Evolutionary conservation across 2,113 vertebrate genomes (phyloP).

Genomic region (Smithornis capensis): DNA sequence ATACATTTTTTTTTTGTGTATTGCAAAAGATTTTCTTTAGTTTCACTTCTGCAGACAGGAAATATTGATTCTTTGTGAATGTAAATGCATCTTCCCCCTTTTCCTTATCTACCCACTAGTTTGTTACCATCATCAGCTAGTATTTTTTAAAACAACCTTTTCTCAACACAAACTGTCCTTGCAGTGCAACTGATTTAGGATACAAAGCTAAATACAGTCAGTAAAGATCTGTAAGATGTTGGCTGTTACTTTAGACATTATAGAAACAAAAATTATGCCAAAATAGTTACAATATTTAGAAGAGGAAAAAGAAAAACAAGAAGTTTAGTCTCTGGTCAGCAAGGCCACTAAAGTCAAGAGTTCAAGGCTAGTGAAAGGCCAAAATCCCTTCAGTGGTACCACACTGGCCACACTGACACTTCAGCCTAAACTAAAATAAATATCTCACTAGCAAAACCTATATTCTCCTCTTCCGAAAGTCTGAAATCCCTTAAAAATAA

Average conservation of each 20-base stretch:
- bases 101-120: rapidly evolving
- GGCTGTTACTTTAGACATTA: neutral
- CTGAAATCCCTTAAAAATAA: neutral
- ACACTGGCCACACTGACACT: neutral
- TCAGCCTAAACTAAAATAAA: neutral
- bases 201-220: neutral
- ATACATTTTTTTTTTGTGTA: rapidly evolving
- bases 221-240: rapidly evolving
- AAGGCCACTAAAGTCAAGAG: neutral
- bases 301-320: neutral
- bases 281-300: neutral
- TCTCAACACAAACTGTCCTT: neutral
- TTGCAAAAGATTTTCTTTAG: neutral
- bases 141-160: rapidly evolving
- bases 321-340: neutral
- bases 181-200: rapidly evolving
- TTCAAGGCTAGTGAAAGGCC: neutral
- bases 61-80: rapidly evolving
- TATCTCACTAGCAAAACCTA: neutral
- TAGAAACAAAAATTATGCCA: rapidly evolving
- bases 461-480: neutral
- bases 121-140: neutral
- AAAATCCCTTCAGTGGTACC: too few species aligned
- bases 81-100: neutral
- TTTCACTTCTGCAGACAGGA: neutral